Evolutionary conservation across 2,797 vertebrate genomes (phyloP), one percentile per base, ranked within the genome.

Genomic region (Geotria australis): DNA sequence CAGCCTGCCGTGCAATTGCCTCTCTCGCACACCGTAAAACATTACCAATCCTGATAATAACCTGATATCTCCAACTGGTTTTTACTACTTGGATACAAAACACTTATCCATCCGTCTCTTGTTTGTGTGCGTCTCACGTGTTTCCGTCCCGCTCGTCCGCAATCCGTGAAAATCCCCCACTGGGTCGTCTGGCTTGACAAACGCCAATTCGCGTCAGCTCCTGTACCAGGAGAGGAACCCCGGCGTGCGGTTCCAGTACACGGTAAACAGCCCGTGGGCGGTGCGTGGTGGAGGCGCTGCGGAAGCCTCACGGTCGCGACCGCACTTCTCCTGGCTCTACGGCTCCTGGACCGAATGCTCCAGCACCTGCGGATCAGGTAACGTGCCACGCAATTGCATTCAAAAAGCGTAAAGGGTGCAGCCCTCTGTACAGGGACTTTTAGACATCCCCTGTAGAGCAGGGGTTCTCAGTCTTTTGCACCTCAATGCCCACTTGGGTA

Each of bases 161-260:
- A 14, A 5, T 14, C 62, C 64, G 8, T 58, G 56, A 53, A 60
- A 8, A 61, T 47, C 57, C 58, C 5, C 7, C 15, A 38, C 24
- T 38, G 24, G 24, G 24, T 38, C 24, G 24, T 38, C 24, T 38
- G 24, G 5, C 24, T 38, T 24, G 24, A 24, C 24, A 38, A 38
- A 38, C 5, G 24, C 24, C 24, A 10, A 12, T 15, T 57, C 3
- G 10, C 58, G 51, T 4, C 68, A 95, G 89, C 76, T 98, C 62
- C 76, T 98, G 53, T 95, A 94, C 60, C 86, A 95, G 69, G 88
- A 89, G 67, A 73, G 69, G 48, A 98, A 98, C 65, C 86, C 86
- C 0, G 83, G 88, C 0, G 79, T 95, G 48, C 71, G 74, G 12
- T 95, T 85, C 12, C 77, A 94, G 65, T 98, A 88, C 75, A 93